A percentile compares a stretch with the other conserved stretches of the same genome.
Evolutionary conservation across 2,113 vertebrate genomes (phyloP).

Genomic region (Oreochromis tanganicae): DNA sequence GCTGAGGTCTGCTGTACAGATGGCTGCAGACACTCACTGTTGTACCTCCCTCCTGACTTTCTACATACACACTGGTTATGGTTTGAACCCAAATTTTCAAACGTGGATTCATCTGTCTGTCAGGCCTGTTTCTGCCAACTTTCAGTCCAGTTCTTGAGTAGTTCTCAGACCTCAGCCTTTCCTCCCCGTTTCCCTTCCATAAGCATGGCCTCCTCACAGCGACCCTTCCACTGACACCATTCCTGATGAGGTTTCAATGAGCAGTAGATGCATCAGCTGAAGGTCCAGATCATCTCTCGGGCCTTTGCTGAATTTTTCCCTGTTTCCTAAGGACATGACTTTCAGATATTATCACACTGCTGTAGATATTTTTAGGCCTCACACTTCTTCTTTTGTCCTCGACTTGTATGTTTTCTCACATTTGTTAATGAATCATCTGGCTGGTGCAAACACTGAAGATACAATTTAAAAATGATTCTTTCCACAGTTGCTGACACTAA

Average conservation of each 20-base stretch:
- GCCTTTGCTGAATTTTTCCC: neutral
- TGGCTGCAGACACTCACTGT: neutral
- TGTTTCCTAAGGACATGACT: neutral
- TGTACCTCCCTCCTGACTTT: neutral
- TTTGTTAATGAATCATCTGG: neutral
- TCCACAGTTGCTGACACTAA: neutral
- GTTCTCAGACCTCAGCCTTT: neutral
- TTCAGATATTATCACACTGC: neutral
- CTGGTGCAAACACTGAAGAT: neutral
- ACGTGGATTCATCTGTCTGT: neutral
- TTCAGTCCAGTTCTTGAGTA: neutral
- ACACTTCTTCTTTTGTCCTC: neutral
- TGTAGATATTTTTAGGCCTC: neutral
- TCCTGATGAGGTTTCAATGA: neutral
- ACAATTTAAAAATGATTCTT: neutral
- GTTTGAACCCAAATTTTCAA: neutral
- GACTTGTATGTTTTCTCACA: neutral
- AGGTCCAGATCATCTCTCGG: neutral
- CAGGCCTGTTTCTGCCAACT: neutral
- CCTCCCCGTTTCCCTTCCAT: neutral
- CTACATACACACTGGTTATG: neutral
- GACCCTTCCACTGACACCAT: no score
- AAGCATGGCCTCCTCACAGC: neutral
- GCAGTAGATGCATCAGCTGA: neutral
- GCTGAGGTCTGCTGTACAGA: neutral